Evolutionary conservation across 2,797 vertebrate genomes (phyloP).

Genomic region (Crax fasciolata): DNA sequence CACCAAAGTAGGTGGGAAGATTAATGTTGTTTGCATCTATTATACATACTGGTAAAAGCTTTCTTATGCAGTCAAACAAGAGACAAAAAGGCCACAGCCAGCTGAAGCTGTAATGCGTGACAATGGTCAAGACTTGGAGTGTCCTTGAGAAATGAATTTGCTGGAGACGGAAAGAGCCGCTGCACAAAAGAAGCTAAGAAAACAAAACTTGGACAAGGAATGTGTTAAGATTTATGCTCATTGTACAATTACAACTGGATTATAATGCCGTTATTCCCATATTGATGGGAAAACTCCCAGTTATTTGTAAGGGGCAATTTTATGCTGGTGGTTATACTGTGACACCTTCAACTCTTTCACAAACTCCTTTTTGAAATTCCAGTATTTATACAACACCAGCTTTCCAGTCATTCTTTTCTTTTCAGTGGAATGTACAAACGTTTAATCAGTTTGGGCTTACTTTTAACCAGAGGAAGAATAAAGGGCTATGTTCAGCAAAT

Average conservation of each 20-base stretch:
- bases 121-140: background rate
- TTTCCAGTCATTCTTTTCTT: background rate
- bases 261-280: background rate
- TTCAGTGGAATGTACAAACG: background rate
- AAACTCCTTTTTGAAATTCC: background rate
- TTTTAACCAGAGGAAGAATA: background rate
- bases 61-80: background rate
- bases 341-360: background rate
- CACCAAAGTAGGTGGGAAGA: background rate
- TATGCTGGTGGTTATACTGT: fast-evolving
- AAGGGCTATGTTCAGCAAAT: background rate
- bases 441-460: background rate
- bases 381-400: background rate
- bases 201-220: background rate
- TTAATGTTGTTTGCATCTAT: background rate
- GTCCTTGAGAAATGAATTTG: background rate
- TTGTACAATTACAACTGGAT: background rate
- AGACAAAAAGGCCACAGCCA: background rate
- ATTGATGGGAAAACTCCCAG: background rate
- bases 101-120: fast-evolving
- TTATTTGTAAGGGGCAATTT: background rate
- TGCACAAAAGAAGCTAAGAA: background rate
- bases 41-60: background rate
- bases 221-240: background rate
- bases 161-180: background rate